A percentile compares a stretch with the other conserved stretches of the same genome.
These are phyloP conservation scores for Drosophila demipolita DNA, from an alignment of 2,888 invertebrate species.

Conservation along the genomic window DNA sequence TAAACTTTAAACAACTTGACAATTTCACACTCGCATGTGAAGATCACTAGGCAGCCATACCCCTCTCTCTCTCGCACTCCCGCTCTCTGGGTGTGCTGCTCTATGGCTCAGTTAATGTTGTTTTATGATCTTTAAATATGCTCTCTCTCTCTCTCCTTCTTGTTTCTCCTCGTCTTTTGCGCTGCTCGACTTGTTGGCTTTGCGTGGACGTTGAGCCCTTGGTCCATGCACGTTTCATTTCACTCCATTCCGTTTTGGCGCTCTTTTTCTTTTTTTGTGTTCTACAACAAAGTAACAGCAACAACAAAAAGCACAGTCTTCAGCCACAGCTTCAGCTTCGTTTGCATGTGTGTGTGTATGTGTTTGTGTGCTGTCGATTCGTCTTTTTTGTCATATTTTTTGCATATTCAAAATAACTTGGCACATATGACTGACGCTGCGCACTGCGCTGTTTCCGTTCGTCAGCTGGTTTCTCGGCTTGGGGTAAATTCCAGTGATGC, in stretches of 20 bases:
- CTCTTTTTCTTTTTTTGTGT: slow-evolving; percentile 43
- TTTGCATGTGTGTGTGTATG: slow-evolving; percentile 9
- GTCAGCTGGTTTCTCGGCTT: slow-evolving; percentile 71
- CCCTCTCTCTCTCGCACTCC: slow-evolving; percentile 10
- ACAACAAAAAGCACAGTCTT: slow-evolving; percentile 55
- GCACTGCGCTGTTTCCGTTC: slow-evolving; percentile 63
- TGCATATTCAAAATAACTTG: slow-evolving; percentile 79
- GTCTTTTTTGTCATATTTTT: slow-evolving; percentile 67
- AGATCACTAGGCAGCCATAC: slow-evolving; percentile 49
- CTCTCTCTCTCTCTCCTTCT: slow-evolving; percentile 12
- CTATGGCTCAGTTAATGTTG: slow-evolving; percentile 64
- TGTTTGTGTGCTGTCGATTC: slow-evolving; percentile 25
- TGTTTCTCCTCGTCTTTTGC: slow-evolving; percentile 23
- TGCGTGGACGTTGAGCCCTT: slow-evolving; percentile 65
- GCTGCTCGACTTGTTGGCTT: slow-evolving; percentile 77
- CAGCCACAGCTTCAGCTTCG: slow-evolving; percentile 46
- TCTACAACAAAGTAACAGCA: slow-evolving; percentile 78
- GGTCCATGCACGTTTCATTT: slow-evolving; percentile 34
- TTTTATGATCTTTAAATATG: slow-evolving; percentile 79
- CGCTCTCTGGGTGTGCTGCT: slow-evolving; percentile 10
- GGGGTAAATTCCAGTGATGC: slow-evolving; percentile 71
- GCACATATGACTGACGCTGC: slow-evolving; percentile 72
- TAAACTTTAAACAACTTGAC: slow-evolving; percentile 81
- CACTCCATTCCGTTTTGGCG: slow-evolving; percentile 34
- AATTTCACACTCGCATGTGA: slow-evolving; percentile 79